These are phyloP conservation scores for Baccha elongata DNA, from an alignment of 2,888 invertebrate species.

Conservation along the genomic window DNA sequence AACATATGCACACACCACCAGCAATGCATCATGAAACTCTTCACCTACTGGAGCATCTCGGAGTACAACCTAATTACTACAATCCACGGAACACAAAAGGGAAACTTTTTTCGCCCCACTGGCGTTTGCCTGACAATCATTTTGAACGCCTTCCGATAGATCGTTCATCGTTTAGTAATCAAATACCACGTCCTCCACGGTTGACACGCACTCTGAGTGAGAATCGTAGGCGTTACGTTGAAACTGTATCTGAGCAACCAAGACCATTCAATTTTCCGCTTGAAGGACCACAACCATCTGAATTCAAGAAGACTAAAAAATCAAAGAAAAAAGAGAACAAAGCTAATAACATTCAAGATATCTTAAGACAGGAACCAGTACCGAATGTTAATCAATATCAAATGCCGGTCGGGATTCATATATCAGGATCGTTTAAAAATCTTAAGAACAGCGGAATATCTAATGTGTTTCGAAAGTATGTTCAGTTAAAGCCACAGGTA, in stretches of 20 bases:
- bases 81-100: conserved; percentile 46
- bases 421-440: conserved; percentile 81
- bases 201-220: conserved; percentile 56
- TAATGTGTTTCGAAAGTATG: conserved; percentile 80
- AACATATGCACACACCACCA: conserved; percentile 33
- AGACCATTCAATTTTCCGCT: conserved; percentile 81
- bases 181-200: conserved; percentile 74
- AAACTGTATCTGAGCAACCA: conserved; percentile 75
- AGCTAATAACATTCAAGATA: conserved; percentile 81
- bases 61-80: conserved; percentile 63
- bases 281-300: conserved; percentile 79
- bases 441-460: conserved; percentile 80
- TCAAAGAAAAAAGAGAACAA: conserved; percentile 72
- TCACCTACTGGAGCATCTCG: conserved; percentile 54
- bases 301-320: conserved; percentile 78
- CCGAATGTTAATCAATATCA: conserved; percentile 75
- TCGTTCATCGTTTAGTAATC: conserved; percentile 61
- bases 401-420: conserved; percentile 79
- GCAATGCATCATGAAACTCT: conserved; percentile 34
- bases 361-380: conserved; percentile 78
- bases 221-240: conserved; percentile 64
- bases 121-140: conserved; percentile 45
- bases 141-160: conserved; percentile 37
- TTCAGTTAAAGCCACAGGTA: conserved; percentile 46
- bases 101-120: conserved; percentile 37